Evolutionary conservation across 2,797 vertebrate genomes (phyloP).

Genomic region (Mormyrops attenuatus): DNA sequence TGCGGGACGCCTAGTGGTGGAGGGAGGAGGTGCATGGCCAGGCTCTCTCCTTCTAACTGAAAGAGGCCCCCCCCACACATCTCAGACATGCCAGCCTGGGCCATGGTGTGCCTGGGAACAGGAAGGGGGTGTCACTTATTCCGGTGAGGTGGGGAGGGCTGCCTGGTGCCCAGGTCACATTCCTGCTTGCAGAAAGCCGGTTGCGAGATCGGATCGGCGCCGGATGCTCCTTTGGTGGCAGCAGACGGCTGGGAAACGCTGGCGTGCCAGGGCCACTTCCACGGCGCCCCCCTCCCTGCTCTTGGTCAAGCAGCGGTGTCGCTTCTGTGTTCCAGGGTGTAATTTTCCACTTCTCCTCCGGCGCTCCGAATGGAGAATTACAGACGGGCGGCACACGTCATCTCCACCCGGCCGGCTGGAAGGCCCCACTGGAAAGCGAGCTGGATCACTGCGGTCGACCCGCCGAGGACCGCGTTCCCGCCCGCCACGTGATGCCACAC

Average conservation of each 20-base stretch:
- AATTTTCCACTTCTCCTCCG: constrained; percentile 3
- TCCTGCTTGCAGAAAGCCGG: not conserved
- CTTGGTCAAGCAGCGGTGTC: not conserved
- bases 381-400: not conserved
- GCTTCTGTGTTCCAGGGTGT: not conserved
- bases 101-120: not conserved
- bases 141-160: not conserved
- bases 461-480: not conserved
- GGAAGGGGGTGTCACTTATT: not conserved
- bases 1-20: not conserved
- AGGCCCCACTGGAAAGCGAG: not conserved
- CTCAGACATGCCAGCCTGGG: not conserved
- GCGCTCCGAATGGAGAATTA: not conserved
- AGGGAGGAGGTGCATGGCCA: not conserved
- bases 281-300: not conserved
- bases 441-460: not conserved
- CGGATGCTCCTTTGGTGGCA: not conserved
- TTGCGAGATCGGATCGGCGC: not conserved
- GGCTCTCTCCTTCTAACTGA: not conserved
- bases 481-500: not conserved
- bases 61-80: not conserved
- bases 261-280: not conserved
- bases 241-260: not conserved
- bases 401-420: not conserved
- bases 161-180: not conserved